Conservation (phyloP, 2,113 vertebrate genomes). For the Prionailurus bengalensis region DNA sequence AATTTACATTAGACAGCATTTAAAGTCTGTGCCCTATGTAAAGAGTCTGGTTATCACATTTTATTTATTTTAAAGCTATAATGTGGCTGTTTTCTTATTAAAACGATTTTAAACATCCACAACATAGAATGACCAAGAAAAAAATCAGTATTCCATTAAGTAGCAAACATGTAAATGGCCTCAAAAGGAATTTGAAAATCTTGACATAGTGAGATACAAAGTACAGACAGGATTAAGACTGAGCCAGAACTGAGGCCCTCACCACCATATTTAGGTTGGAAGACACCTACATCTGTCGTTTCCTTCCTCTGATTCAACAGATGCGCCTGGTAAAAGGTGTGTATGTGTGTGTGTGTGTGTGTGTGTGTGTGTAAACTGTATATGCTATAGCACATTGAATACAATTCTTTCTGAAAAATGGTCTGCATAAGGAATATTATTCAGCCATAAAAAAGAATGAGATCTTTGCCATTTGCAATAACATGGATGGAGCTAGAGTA, state of each 20-base stretch:
- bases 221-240: background rate
- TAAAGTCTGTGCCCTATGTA: background rate
- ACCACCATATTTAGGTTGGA: background rate
- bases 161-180: background rate
- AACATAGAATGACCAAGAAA: background rate
- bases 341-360: background rate
- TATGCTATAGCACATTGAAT: background rate
- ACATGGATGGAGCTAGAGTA: background rate
- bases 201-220: background rate
- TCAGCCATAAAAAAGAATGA: background rate
- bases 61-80: background rate
- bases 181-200: background rate
- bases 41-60: background rate
- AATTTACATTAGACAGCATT: background rate
- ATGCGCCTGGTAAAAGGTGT: background rate
- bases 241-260: background rate
- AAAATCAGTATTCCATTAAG: background rate
- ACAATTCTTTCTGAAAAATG: background rate
- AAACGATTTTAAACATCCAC: background rate
- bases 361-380: background rate
- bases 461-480: background rate
- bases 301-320: background rate
- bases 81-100: background rate
- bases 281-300: background rate
- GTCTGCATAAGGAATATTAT: background rate